Evolutionary conservation across 2,797 vertebrate genomes (phyloP), one percentile per base, ranked within the genome.

Genomic region (Premnoplex brunnescens): DNA sequence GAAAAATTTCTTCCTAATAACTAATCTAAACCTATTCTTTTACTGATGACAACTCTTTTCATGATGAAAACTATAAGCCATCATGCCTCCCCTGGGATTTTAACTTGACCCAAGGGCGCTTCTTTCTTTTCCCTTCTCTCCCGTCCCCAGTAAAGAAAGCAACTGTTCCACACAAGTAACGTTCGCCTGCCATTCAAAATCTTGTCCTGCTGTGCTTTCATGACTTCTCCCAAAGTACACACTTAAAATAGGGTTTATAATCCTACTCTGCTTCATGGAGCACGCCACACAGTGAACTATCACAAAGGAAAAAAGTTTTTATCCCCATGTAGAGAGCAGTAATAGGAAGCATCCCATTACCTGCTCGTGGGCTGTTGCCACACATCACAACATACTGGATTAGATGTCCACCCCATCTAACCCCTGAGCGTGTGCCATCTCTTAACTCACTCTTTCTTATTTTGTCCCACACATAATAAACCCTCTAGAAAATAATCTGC

Each of bases 251-350:
- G 52, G 58, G 66, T 10, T 79, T 73, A 88, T 17, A 89, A 48
- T 84, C 88, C 87, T 73, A 59, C 76, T 88, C 55, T 84, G 77
- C 73, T 89, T 81, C 87, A 72, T 73, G 55, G 79, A 92, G 87
- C 63, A 48, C 69, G 93, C 43, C 72, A 75, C 68, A 91, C 26
- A 75, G 56, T 59, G 82, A 92, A 83, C 72, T 68, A 66, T 39
- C 56, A 77, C 78, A 91, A 83, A 85, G 54, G 59, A 28, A 91
- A 88, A 74, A 68, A 43, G 27, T 3, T 18, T 87, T 81, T 51
- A 68, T 88, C 51, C 85, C 75, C 72, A 54, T 55, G 46, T 19
- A 80, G 72, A 89, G 54, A 80, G 32, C 84, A 73, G 78, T 86
- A 94, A 91, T 86, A 85, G 58, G 58, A 88, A 83, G 43, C 54